Evolutionary conservation across 2,797 vertebrate species (phyloP), one percentile per base, ranked within the genome.

Genomic region (Synaphobranchus kaupii): DNA sequence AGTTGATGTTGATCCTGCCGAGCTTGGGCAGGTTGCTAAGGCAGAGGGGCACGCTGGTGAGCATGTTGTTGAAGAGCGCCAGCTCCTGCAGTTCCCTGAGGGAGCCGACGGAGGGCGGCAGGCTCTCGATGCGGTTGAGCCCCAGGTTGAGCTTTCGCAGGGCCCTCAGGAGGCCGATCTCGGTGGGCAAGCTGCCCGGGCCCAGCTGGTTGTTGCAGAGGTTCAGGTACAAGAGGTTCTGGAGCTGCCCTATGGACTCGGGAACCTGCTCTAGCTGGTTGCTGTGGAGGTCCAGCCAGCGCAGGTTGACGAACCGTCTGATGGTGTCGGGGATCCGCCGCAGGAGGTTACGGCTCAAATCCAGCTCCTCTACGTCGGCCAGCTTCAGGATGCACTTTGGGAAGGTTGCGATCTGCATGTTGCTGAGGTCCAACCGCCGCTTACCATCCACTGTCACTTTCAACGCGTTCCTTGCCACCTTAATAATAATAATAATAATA

Each of bases 131-230:
- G 1, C 87, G 92, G 91, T 99, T 99, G 87, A 99, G 90, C 2
- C 98, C 97, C 2, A 99, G 92, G 31, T 98, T 97, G 58, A 99
- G 95, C 0, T 91, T 94, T 0, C 91, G 95, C 15, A 99, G 94
- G 7, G 92, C 96, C 84, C 88, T 95, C 85, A 99, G 95, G 1
- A 94, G 95, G 48, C 95, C 96, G 0, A 99, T 15, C 86, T 98
- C 96, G 0, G 89, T 83, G 0, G 98, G 98, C 1, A 99, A 89
- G 31, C 90, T 92, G 0, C 88, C 90, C 0, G 91, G 89, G 0
- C 94, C 97, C 89, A 99, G 94, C n/a, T 93, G 97, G 92, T 99
- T 99, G 94, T 99, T 98, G 87, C 96, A 97, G 80, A 98, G 81
- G 13, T 99, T 98, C 84, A 99, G 93, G 83, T 92, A 95, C 63